phyloP scores from a whole-genome alignment of 2,113 vertebrate genomes.

The Sula dactylatra region DNA sequence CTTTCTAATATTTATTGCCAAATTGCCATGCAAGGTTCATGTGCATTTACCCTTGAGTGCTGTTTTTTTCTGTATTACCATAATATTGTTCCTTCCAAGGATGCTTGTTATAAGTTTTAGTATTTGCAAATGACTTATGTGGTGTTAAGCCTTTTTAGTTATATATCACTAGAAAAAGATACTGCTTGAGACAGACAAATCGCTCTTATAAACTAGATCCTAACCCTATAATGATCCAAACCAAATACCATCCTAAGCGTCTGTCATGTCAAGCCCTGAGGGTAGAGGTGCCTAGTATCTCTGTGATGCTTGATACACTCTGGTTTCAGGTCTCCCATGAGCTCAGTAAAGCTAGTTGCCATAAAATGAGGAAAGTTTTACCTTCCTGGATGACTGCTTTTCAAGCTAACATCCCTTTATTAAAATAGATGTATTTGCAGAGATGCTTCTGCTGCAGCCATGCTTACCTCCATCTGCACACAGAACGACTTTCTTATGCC shows the following conservation, averaged over 20 bases:
- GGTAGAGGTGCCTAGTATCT: neutral
- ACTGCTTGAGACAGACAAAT: neutral
- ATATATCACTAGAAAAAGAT: neutral
- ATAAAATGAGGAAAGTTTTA: neutral
- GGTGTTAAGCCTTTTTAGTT: slow-evolving; percentile 4
- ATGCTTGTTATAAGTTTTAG: neutral
- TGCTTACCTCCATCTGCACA: neutral
- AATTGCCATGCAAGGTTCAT: neutral
- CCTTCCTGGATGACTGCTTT: neutral
- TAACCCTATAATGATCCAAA: neutral
- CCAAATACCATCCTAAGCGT: neutral
- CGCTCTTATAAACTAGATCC: neutral
- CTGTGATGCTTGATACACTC: neutral
- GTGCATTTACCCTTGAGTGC: neutral
- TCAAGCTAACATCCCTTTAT: neutral
- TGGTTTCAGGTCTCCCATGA: neutral
- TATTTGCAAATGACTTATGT: slow-evolving; percentile 13
- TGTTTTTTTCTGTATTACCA: neutral
- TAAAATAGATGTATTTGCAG: neutral
- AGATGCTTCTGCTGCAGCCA: neutral
- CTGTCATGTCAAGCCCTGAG: neutral
- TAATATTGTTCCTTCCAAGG: neutral
- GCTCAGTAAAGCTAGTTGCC: neutral
- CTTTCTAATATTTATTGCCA: neutral
- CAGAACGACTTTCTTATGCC: neutral